Conservation (phyloP, 2,113 vertebrate species). For the Plecturocebus donacophilus region DNA sequence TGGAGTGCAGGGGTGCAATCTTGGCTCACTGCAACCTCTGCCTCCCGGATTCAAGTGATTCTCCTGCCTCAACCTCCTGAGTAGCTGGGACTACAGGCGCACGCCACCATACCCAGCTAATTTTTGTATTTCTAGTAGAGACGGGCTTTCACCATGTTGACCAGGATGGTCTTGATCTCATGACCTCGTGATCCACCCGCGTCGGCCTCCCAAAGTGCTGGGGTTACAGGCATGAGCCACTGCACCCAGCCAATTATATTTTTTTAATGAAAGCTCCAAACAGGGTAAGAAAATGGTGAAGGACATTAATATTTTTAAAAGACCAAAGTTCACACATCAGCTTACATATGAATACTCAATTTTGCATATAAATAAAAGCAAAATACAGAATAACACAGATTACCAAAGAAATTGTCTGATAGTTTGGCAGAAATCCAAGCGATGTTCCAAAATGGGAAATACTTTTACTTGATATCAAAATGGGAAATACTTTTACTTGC, state of each 20-base stretch:
- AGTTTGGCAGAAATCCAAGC: background rate
- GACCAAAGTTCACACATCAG: background rate
- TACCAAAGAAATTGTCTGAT: background rate
- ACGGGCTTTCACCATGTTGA: too few relatives aligned
- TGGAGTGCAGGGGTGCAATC: too few relatives aligned
- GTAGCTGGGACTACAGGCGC: too few relatives aligned
- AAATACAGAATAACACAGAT: background rate
- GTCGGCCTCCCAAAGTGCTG: too few relatives aligned
- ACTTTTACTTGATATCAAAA: background rate
- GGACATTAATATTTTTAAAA: background rate
- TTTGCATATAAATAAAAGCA: background rate
- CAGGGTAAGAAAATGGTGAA: background rate
- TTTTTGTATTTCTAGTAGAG: too few relatives aligned
- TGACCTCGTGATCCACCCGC: too few relatives aligned
- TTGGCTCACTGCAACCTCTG: too few relatives aligned
- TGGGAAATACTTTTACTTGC: background rate
- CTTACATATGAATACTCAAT: background rate
- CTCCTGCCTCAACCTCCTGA: too few relatives aligned
- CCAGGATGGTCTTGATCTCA: too few relatives aligned
- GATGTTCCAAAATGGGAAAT: background rate
- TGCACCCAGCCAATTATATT: background rate
- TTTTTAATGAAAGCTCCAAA: background rate
- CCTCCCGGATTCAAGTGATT: too few relatives aligned
- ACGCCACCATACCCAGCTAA: too few relatives aligned
- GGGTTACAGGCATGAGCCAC: too few relatives aligned